phyloP scores from a whole-genome alignment of 2,797 vertebrate genomes.

The Falco naumanni region DNA sequence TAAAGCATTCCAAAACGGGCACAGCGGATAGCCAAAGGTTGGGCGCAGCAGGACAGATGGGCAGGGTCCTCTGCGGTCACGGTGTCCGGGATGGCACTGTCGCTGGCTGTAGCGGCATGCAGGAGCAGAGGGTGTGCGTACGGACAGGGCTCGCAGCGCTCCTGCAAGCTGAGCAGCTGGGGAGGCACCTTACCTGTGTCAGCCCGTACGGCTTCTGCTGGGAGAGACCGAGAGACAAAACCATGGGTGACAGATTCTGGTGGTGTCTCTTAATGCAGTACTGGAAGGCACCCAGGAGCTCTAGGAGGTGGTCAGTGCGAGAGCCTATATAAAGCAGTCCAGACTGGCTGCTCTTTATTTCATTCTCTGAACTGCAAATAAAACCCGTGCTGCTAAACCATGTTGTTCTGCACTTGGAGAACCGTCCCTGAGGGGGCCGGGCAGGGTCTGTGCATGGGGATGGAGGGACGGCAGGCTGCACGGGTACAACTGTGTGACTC shows the following conservation, averaged over 20 bases:
- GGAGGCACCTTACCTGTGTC: neutral
- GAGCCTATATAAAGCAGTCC: neutral
- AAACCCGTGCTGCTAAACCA: neutral
- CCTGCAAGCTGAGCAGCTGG: neutral
- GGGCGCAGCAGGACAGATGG: neutral
- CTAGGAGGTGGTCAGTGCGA: neutral
- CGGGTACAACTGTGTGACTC: rapidly evolving
- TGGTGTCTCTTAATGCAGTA: neutral
- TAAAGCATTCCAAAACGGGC: rapidly evolving
- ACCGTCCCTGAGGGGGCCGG: rapidly evolving
- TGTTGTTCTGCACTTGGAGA: neutral
- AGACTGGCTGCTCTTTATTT: neutral
- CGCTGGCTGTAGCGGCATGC: rapidly evolving
- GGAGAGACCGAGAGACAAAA: neutral
- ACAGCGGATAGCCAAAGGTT: neutral
- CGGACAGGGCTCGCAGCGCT: neutral
- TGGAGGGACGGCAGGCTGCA: neutral
- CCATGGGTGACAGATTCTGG: neutral
- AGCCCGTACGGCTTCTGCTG: neutral
- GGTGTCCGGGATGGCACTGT: rapidly evolving
- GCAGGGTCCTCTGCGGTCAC: neutral
- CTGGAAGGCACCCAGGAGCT: neutral
- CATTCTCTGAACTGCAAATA: neutral
- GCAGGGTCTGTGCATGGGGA: neutral
- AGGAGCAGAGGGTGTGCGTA: neutral